Base-by-base conservation (phyloP, 2,113 vertebrate species). In the Cebidichthys violaceus region DNA sequence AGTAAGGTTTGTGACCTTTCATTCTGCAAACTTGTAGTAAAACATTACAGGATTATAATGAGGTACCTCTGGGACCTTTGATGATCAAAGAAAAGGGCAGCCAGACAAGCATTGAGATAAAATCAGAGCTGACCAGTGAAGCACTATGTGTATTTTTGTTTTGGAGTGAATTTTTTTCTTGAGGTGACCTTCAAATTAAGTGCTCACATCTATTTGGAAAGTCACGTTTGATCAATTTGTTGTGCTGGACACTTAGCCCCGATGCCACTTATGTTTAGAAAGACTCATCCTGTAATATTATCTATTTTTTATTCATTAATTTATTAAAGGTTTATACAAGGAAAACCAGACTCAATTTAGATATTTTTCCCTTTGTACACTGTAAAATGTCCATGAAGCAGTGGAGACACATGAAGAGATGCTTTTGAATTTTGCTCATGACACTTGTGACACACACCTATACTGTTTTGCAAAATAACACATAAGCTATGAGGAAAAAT, bases 1-100 rank as follows among this genome's bases (percentile, higher is more conserved):
- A 65, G 82, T 65, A 69, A 75, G 72, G 77, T 77, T 81, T 81
- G 79, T 88, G 80, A 90, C 88, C 88, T 82, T 84, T 92, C 86
- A 82, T 79, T 82, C 31, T 61, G 69, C 31, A 79, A 75, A 85
- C 75, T 47, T 79, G 47, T 54, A 89, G 76, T 87, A 80, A 86
- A 87, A 90, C 67, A 82, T 75, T 78, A 77, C 84, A 78, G 57
- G 83, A 88, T 86, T 82, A 87, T 87, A 86, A 88, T 77, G 70
- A 86, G 78, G 84, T 81, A 62, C 72, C 29, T 52, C 47, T 41
- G 61, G 85, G 88, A 92, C 80, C 83, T 84, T 84, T 72, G 65
- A 57, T 69, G 57, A 82, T 67, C 68, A 86, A 77, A 61, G 73
- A 83, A 82, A 87, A 81, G 81, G 71, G 69, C 74, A 81, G 66